Conservation (phyloP, 2,113 vertebrate species). For the Strix aluco region DNA sequence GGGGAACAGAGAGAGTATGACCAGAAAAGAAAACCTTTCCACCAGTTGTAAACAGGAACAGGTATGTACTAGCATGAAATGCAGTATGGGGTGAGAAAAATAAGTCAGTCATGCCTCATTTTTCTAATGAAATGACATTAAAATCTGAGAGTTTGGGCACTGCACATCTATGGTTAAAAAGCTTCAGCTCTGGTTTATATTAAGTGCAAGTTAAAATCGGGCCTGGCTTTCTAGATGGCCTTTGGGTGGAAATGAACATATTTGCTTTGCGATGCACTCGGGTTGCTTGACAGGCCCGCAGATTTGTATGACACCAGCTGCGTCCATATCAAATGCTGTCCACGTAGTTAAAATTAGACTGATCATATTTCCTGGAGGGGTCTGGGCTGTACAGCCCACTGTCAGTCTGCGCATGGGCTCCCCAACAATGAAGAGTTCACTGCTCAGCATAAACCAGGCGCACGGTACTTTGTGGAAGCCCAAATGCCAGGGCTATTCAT, state of each 20-base stretch:
- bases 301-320: conserved; percentile 76
- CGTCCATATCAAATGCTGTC: conserved; percentile 70
- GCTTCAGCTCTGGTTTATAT: not conserved
- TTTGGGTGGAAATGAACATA: conserved; percentile 59
- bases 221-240: conserved; percentile 34
- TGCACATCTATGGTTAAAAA: not conserved
- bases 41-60: conserved; percentile 10
- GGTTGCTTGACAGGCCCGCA: conserved; percentile 30
- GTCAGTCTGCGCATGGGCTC: not conserved
- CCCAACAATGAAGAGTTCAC: not conserved
- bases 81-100: not conserved
- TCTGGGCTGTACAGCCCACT: not conserved
- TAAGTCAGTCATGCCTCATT: not conserved
- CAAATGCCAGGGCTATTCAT: not conserved
- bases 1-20: not conserved
- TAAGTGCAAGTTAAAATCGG: conserved; percentile 10
- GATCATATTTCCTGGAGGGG: conserved; percentile 58
- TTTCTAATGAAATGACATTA: not conserved
- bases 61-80: not conserved
- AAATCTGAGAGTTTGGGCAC: not conserved
- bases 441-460: not conserved
- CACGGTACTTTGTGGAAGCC: not conserved
- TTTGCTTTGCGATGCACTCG: conserved; percentile 33
- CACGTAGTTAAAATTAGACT: conserved; percentile 70
- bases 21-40: not conserved